These are phyloP conservation scores for Tanytarsus gracilentus DNA, from an alignment of 2,888 invertebrate genomes.

Conservation along the genomic window DNA sequence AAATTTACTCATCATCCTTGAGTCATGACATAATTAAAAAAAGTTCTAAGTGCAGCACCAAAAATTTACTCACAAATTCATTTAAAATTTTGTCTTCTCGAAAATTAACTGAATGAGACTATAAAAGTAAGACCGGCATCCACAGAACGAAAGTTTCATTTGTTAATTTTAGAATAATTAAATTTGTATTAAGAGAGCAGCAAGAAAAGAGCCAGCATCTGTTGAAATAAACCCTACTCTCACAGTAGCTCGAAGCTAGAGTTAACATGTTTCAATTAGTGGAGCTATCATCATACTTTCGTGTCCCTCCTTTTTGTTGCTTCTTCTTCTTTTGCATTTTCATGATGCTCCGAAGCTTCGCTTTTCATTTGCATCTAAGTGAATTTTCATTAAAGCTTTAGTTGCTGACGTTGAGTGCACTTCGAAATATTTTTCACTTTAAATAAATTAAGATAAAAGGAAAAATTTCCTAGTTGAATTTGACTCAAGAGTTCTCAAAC, in stretches of 20 bases:
- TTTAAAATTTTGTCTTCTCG: too few species aligned
- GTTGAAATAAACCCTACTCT: not conserved
- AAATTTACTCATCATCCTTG: too few species aligned
- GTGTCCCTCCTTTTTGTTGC: not conserved
- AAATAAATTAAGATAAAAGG: too few species aligned
- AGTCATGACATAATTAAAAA: too few species aligned
- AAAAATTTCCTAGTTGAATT: too few species aligned
- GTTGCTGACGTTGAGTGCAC: not conserved
- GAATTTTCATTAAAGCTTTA: slow-evolving; percentile 5
- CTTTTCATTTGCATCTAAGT: too few species aligned
- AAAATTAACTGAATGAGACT: too few species aligned
- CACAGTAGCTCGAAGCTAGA: not conserved
- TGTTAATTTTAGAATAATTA: slow-evolving; percentile 17
- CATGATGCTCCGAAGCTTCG: too few species aligned
- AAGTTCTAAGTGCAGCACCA: too few species aligned
- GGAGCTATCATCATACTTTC: not conserved
- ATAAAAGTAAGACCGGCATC: not conserved
- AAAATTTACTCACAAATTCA: too few species aligned
- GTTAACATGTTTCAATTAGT: slow-evolving; percentile 11
- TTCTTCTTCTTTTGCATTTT: too few species aligned
- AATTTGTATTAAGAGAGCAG: slow-evolving; percentile 22
- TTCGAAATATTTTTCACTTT: not conserved
- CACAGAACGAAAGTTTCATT: not conserved
- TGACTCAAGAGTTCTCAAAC: too few species aligned
- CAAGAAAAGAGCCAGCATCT: slow-evolving; percentile 1